Evolutionary conservation across 2,888 invertebrate genomes (phyloP).

Genomic region (Vesta saturnalis): DNA sequence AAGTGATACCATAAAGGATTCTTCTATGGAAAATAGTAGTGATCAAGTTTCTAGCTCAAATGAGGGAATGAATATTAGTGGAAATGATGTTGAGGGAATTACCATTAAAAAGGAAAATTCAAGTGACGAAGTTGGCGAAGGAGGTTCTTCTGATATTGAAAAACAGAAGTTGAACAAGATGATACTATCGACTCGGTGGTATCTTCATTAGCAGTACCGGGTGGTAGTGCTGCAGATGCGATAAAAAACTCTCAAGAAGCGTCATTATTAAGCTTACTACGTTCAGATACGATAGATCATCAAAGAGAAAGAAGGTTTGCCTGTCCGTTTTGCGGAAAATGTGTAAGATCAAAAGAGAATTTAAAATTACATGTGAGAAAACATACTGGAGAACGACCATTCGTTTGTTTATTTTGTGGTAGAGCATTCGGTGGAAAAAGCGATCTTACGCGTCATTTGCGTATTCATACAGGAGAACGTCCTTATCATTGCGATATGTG

Average conservation of each 20-base stretch:
- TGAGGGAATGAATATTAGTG: slow-evolving; percentile 62
- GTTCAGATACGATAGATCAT: slow-evolving; percentile 68
- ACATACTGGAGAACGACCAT: slow-evolving; percentile 89
- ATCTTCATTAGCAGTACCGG: slow-evolving; percentile 59
- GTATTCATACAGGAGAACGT: slow-evolving; percentile 89
- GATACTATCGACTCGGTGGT: slow-evolving; percentile 78
- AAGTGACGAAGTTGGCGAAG: slow-evolving; percentile 56
- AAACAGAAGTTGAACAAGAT: slow-evolving; percentile 67
- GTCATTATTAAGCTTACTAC: slow-evolving; percentile 73
- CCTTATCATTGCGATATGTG: slow-evolving; percentile 94
- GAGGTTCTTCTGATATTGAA: slow-evolving; percentile 56
- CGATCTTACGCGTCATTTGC: slow-evolving; percentile 84
- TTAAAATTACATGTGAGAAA: slow-evolving; percentile 88
- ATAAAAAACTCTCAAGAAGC: slow-evolving; percentile 66
- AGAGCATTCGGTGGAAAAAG: slow-evolving; percentile 90
- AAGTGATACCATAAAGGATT: slow-evolving; percentile 40
- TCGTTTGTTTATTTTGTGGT: slow-evolving; percentile 89
- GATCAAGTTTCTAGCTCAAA: slow-evolving; percentile 62
- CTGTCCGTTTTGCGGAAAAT: slow-evolving; percentile 90
- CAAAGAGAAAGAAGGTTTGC: slow-evolving; percentile 83
- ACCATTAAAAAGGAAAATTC: slow-evolving; percentile 49
- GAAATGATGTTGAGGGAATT: slow-evolving; percentile 54
- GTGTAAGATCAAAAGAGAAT: slow-evolving; percentile 89
- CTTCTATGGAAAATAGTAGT: slow-evolving; percentile 53
- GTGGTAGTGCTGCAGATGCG: slow-evolving; percentile 59